Evolutionary conservation across 2,888 invertebrate genomes (phyloP), one percentile per base, ranked within the genome.

Genomic region (Melinopterus prodromus): DNA sequence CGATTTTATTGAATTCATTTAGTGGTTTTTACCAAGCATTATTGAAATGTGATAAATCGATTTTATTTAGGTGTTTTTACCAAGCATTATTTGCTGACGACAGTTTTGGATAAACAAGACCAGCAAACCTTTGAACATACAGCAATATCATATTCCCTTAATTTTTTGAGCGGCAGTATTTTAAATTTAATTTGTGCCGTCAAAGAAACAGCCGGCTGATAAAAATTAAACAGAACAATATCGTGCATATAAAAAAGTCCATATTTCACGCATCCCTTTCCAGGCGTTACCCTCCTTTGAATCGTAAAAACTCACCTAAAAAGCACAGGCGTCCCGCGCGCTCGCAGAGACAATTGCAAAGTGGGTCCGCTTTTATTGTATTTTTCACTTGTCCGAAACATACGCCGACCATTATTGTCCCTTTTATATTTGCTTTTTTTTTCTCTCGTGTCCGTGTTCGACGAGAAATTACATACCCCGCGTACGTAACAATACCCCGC

Each of bases 361-460:
- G 53, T 53, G 53, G 53, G 53, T 53, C 9, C 53, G 53, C 53
- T 53, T 53, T 53, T 53, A 53, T 53, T 53, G 53, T 53, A 53
- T 53, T 53, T 53, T 53, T 53, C 53, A 53, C 53, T 53, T 53
- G 53, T 53, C 53, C 53, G 53, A 53, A 53, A 53, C 53, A 53
- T 53, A 53, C 53, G 53, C 5, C 53, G 53, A 7, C 9, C 53
- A 53, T 53, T 53, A 53, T 53, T 53, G 53, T 53, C 53, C 53
- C 53, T 53, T 53, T 53, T 53, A 53, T 53, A 53, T 53, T 53
- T 53, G 53, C 53, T 12, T 53, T 53, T 53, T n/a, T 53, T 53
- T 53, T 53, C 53, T 53, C 53, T 53, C 53, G 12, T 53, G 53
- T 53, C 53, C 53, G 53, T 12, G 53, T 53, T 53, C 53, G 53